A percentile compares a stretch with the other conserved stretches of the same genome.
Conservation (phyloP, 2,113 vertebrate species). For the Myotis lucifugus region DNA sequence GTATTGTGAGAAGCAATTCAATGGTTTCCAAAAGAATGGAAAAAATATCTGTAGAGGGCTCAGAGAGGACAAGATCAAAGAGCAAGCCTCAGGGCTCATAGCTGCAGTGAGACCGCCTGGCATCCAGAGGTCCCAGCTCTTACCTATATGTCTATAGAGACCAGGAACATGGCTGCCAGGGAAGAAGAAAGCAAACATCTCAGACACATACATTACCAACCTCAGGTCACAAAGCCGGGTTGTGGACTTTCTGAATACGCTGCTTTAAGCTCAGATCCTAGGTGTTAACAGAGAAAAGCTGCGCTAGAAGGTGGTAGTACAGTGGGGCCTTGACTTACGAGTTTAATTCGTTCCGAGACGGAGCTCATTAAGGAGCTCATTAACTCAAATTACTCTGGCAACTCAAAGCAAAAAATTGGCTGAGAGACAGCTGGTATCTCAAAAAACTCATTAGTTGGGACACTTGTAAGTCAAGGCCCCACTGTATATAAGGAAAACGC, state of each 20-base stretch:
- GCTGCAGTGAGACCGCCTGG: background rate
- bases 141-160: background rate
- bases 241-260: background rate
- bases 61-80: background rate
- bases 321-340: too few relatives aligned
- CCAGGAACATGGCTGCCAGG: background rate
- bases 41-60: background rate
- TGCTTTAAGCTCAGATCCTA: background rate
- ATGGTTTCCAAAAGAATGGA: slow-evolving; percentile 21
- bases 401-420: too few relatives aligned
- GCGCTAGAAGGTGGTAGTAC: background rate
- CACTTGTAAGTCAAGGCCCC: too few relatives aligned
- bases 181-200: background rate
- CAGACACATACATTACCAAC: too few relatives aligned
- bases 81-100: background rate
- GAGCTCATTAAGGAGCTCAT: too few relatives aligned
- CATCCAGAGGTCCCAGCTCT: background rate
- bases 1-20: background rate
- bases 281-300: background rate
- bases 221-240: background rate
- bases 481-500: background rate
- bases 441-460: too few relatives aligned
- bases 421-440: too few relatives aligned
- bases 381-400: too few relatives aligned
- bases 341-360: too few relatives aligned